Percentiles rank a stretch among this genome's conserved stretches.
These are phyloP conservation scores for Delphinapterus leucas DNA, from an alignment of 2,113 vertebrate genomes.

Conservation along the genomic window DNA sequence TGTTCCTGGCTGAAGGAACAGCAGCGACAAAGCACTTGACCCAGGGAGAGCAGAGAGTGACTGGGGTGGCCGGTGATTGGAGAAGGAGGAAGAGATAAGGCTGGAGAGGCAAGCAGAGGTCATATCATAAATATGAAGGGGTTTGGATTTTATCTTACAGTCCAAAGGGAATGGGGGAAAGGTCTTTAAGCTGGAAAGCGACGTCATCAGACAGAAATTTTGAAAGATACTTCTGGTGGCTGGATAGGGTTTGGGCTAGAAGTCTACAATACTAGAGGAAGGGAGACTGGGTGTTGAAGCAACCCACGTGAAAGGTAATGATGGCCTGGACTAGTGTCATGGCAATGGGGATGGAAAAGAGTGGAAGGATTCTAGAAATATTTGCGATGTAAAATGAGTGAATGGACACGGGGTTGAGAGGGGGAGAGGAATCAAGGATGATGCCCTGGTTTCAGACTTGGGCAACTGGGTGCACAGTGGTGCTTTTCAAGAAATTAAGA, in stretches of 20 bases:
- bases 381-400: not conserved
- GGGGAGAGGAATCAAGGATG: not conserved
- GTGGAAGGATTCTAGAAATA: not conserved
- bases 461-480: not conserved
- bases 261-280: not conserved
- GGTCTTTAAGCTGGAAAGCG: not conserved
- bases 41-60: not conserved
- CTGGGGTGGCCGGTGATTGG: not conserved
- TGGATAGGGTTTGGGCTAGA: not conserved
- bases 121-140: not conserved
- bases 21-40: not conserved
- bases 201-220: not conserved
- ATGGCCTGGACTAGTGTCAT: too few species aligned
- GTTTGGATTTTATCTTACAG: not conserved
- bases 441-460: not conserved
- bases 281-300: not conserved
- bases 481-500: not conserved
- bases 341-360: not conserved
- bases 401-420: fast-evolving
- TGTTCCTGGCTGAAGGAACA: not conserved
- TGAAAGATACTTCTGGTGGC: not conserved
- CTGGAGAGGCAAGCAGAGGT: not conserved
- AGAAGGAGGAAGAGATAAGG: not conserved
- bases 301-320: not conserved
- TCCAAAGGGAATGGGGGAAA: not conserved